Evolutionary conservation across 2,113 vertebrate species (phyloP).

Genomic region (Varanus komodoensis): DNA sequence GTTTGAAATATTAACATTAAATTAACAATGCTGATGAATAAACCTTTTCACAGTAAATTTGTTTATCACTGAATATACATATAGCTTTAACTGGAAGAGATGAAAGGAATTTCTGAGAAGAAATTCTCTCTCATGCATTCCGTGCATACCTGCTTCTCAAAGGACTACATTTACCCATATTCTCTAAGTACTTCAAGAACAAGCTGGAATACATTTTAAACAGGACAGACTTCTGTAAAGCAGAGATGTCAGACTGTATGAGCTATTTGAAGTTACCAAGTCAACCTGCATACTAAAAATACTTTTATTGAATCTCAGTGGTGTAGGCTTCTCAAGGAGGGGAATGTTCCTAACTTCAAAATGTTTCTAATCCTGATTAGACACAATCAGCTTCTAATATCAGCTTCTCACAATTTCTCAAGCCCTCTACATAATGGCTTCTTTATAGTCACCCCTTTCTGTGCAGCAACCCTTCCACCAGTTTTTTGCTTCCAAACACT

Average conservation of each 20-base stretch:
- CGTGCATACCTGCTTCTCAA: background rate
- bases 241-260: background rate
- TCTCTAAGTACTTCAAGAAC: background rate
- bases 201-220: background rate
- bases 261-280: background rate
- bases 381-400: background rate
- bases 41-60: background rate
- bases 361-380: background rate
- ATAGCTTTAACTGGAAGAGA: background rate
- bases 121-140: conserved; percentile 3
- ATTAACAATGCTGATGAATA: conserved; percentile 2
- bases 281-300: background rate
- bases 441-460: background rate
- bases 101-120: conserved; percentile 15
- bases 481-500: background rate
- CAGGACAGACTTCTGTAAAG: background rate
- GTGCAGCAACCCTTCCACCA: background rate
- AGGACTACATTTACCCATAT: background rate
- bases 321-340: background rate
- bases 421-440: background rate
- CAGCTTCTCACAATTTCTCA: background rate
- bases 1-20: conserved; percentile 16
- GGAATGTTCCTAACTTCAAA: background rate
- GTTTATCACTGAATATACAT: background rate
- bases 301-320: background rate